Evolutionary conservation across 2,888 invertebrate genomes (phyloP).

Genomic region (Leptarthrus brevirostris): DNA sequence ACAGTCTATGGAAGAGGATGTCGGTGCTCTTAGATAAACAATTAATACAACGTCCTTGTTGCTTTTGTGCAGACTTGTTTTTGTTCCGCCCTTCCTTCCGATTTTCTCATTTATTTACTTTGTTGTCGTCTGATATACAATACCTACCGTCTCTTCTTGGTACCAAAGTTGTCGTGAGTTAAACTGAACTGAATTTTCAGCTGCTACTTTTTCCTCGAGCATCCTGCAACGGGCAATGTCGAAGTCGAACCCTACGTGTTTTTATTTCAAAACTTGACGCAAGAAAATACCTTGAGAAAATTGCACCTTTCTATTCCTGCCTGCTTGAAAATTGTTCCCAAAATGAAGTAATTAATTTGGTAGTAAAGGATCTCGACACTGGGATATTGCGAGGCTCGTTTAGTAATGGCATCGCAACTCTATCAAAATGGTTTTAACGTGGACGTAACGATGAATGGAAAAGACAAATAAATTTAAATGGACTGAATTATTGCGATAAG

Average conservation of each 20-base stretch:
- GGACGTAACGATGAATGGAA: constrained; percentile 14
- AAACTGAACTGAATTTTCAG: constrained; percentile 12
- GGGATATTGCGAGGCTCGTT: constrained; percentile 4
- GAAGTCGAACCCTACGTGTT: constrained; percentile 5
- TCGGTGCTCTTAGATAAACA: constrained; percentile 54
- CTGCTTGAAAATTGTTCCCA: constrained; percentile 32
- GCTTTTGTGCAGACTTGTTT: constrained; percentile 54
- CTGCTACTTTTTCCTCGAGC: neutral
- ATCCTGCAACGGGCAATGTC: constrained; percentile 1
- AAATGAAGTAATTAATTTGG: constrained; percentile 44
- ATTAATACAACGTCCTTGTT: constrained; percentile 55
- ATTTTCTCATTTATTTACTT: constrained; percentile 30
- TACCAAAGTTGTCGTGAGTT: constrained; percentile 12
- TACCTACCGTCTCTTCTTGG: neutral
- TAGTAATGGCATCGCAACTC: neutral
- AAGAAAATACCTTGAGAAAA: constrained; percentile 42
- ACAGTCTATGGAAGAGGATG: constrained; percentile 27
- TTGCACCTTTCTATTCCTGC: constrained; percentile 12
- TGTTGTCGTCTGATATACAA: constrained; percentile 30
- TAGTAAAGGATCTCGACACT: neutral
- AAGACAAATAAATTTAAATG: constrained; percentile 39
- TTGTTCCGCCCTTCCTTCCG: constrained; percentile 48
- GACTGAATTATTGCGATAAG: constrained; percentile 41
- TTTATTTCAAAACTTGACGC: constrained; percentile 25
- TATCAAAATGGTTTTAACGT: neutral